Conservation (phyloP, 2,113 vertebrate genomes). For the Petroica traversi region DNA sequence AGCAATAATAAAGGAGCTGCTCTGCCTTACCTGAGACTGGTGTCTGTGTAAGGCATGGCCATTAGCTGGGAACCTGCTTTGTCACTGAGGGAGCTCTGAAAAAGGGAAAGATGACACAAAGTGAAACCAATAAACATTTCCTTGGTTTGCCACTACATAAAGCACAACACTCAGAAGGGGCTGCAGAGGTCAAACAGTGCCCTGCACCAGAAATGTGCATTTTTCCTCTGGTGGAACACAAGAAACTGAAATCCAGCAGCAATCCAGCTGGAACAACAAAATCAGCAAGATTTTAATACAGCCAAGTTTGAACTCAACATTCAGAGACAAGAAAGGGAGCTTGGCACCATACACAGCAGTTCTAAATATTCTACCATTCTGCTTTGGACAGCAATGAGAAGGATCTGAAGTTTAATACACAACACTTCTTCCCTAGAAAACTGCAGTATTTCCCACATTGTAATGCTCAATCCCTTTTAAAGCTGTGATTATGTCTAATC, state of each 20-base stretch:
- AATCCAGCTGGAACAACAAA: not conserved
- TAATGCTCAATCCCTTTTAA: not conserved
- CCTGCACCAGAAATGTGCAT: not conserved
- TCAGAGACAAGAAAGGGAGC: not conserved
- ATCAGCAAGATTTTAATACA: not conserved
- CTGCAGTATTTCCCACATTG: not conserved
- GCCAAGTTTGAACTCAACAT: not conserved
- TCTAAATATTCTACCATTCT: not conserved
- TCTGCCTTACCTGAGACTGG: conserved; percentile 80
- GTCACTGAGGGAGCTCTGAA: conserved; percentile 79
- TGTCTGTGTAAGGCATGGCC: conserved; percentile 84
- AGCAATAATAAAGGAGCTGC: not conserved
- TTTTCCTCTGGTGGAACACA: not conserved
- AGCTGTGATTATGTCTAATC: not conserved
- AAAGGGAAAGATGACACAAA: not conserved
- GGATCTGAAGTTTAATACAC: not conserved
- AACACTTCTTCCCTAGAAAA: not conserved
- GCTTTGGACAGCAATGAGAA: not conserved
- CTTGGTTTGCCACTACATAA: not conserved
- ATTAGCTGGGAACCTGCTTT: conserved; percentile 81
- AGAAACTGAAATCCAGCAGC: not conserved
- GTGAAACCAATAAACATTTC: not conserved
- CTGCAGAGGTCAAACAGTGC: not conserved
- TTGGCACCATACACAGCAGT: not conserved
- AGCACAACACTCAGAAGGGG: not conserved